Evolutionary conservation across 2,888 invertebrate genomes (phyloP), one percentile per base, ranked within the genome.

Genomic region (Pycnomerus fuliginosus): DNA sequence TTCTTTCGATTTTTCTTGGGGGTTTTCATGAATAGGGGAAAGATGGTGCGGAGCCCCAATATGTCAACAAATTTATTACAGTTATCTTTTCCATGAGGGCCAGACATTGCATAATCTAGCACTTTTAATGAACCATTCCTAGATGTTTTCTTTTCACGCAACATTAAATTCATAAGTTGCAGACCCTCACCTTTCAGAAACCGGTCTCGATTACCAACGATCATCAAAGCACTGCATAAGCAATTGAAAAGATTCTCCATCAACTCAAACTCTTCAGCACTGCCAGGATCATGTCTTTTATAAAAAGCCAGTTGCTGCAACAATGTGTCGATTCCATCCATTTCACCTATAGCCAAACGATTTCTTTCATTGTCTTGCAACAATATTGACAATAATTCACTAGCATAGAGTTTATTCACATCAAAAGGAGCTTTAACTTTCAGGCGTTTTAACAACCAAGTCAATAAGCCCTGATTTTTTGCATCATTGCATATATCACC

Each of bases 201-300:
- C 42, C 87, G 82, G 51, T 93, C 91, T 32, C 96, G 80, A 74
- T 99, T 99, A 49, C 85, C 76, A 8, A 85, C 79, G 50, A 85
- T 81, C 87, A 97, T 89, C 43, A 99, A 77, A 40, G 94, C 86
- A 36, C 96, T 96, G 70, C 99, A 99, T 48, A 99, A 75, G 41
- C 90, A 85, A 72, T 98, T 91, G 70, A 99, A 99, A 55, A 99
- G 77, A 74, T 99, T 99, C 73, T 99, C 98, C 98, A 99, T 98
- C 63, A 93, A 87, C 73, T 99, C 99, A 61, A 91, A 87, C 70
- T 99, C 99, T 71, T 98, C 98, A 2, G 85, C 83, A 38, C 86
- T 85, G 36, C 79, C 77, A 0, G 97, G 97, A 74, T 97, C 96
- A 65, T 96, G 94, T 10, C 94, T 79, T 72, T 97, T 97, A 74